Base-by-base conservation (phyloP, 2,113 vertebrate genomes). In the Ursus arctos region DNA sequence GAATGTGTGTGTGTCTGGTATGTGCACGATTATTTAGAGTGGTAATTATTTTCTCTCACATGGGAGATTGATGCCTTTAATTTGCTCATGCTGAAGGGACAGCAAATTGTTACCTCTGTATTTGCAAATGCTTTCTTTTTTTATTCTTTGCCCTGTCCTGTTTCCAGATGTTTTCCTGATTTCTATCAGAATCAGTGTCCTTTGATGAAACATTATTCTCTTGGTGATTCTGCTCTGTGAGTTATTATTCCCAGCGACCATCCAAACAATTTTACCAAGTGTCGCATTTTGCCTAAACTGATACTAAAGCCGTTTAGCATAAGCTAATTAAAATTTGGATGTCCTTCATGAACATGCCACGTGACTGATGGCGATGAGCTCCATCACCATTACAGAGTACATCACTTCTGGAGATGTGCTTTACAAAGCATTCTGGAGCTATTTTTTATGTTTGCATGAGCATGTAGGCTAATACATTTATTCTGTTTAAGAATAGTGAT, bases 311-410 rank as follows among this genome's bases (percentile, higher is more conserved):
- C 47, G 1, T 97, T 97, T 97, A 97, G 88, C 74, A 92, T 92
- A 81, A 80, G 76, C 59, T 91, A 97, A 94, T 95, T 98, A 97
- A 94, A 98, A 97, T 88, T 89, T 93, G 95, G 90, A 96, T 53
- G 96, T 91, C 88, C 89, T 97, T 95, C 97, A 82, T 94, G 79
- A 96, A 28, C 92, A 95, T 22, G 14, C 57, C 84, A 93, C 76
- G 81, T 94, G 90, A 98, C 90, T 47, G 93, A 96, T 97, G 93
- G 92, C 15, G 0, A 61, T 57, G 94, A 80, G 85, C 22, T 95
- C 95, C 28, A 40, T 94, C 95, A 92, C 67, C 84, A 80, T 96
- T 97, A 97, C 86, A n/a, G 86, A 97, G 61, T 49, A 96, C 81
- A 93, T 98, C 91, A 97, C 94, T 92, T 90, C 92, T 61, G 96